Percentiles rank a stretch among this genome's conserved stretches.
Evolutionary conservation across 2,113 vertebrate genomes (phyloP).

Genomic region (Corythaeola cristata): DNA sequence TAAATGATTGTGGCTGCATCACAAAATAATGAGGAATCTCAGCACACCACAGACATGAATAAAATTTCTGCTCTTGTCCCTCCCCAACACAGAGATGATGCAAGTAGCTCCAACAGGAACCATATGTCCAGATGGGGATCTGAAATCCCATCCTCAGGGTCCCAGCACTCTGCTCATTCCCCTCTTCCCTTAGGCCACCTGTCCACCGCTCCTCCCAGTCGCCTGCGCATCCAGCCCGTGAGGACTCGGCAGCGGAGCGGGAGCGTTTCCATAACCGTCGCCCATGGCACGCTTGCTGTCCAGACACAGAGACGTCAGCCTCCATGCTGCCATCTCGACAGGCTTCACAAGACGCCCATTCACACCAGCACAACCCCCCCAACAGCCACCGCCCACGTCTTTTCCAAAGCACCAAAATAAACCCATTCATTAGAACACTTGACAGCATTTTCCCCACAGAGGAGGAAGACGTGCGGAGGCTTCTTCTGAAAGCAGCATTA

Average conservation of each 20-base stretch:
- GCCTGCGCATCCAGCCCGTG: rapidly evolving
- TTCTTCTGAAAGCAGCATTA: conserved; percentile 34
- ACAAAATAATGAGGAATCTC: neutral
- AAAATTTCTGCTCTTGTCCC: neutral
- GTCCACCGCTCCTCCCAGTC: neutral
- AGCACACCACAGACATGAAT: neutral
- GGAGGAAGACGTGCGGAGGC: neutral
- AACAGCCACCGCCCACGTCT: neutral
- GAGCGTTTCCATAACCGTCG: neutral
- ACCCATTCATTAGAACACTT: neutral
- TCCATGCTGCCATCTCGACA: neutral
- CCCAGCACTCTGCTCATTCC: neutral
- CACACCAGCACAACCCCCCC: neutral
- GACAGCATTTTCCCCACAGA: neutral
- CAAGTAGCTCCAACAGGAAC: neutral
- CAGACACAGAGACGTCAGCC: neutral
- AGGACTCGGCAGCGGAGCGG: rapidly evolving
- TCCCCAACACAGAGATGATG: neutral
- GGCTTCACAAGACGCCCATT: conserved; percentile 22
- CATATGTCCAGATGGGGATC: rapidly evolving
- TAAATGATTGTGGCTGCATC: neutral
- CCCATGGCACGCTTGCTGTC: neutral
- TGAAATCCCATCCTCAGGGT: neutral
- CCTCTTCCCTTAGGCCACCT: neutral
- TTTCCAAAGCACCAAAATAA: conserved; percentile 40